phyloP scores from a whole-genome alignment of 1,140 invertebrate genomes.

The Archegozetes longisetosus region DNA sequence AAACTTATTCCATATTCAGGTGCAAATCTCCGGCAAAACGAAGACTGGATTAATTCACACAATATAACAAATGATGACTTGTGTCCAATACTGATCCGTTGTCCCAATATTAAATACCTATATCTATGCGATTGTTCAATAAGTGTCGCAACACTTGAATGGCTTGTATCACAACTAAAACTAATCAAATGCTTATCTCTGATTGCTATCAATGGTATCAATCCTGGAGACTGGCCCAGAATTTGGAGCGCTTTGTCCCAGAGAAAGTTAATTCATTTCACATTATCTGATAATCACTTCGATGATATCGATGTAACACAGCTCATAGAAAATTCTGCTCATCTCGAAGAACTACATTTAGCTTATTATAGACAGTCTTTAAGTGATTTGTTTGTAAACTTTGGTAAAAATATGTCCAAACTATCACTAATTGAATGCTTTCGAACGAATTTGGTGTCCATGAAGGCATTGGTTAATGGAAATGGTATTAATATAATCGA shows the following conservation, averaged over 20 bases:
- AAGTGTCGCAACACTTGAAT: neutral
- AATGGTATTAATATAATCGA: neutral
- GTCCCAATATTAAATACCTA: neutral
- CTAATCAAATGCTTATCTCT: neutral
- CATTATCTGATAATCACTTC: neutral
- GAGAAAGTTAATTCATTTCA: neutral
- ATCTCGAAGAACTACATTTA: neutral
- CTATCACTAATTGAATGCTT: neutral
- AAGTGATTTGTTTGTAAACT: neutral
- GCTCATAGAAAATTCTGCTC: neutral
- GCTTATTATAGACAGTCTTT: neutral
- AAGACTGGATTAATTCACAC: neutral
- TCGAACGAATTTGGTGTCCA: neutral
- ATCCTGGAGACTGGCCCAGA: neutral
- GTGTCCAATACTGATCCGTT: neutral
- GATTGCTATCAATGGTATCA: neutral
- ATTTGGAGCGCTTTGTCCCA: neutral
- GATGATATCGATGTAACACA: neutral
- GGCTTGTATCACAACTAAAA: neutral
- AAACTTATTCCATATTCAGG: too few relatives aligned
- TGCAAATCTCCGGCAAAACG: neutral
- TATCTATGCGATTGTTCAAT: neutral
- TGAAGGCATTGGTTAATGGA: neutral
- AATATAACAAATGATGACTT: neutral
- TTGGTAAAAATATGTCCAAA: neutral